Evolutionary conservation across 2,113 vertebrate genomes (phyloP).

Genomic region (Pogonocichla stellata): DNA sequence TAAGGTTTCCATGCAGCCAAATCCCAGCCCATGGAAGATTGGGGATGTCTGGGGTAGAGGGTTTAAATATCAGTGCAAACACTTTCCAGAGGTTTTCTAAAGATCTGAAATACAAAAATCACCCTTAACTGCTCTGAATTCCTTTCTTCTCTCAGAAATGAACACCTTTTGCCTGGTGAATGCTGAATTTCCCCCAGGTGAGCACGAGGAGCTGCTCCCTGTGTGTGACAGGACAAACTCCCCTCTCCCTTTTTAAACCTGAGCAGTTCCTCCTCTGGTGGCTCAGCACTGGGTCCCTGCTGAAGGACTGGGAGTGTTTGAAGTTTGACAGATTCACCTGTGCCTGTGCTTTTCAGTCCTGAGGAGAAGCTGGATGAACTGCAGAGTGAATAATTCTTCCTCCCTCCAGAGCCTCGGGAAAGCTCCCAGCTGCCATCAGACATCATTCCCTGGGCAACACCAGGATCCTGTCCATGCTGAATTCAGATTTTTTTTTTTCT

Average conservation of each 20-base stretch:
- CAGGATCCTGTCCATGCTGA: background rate
- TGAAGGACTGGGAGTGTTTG: background rate
- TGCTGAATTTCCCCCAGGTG: background rate
- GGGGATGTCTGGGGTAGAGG: background rate
- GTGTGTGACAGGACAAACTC: background rate
- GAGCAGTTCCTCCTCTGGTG: background rate
- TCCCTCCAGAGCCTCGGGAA: background rate
- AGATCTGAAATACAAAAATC: background rate
- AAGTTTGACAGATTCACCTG: background rate
- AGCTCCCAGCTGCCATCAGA: background rate
- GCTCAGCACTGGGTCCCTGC: background rate
- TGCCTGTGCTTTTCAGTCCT: background rate
- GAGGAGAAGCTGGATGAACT: background rate
- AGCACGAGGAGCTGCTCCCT: background rate
- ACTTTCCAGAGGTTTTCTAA: background rate
- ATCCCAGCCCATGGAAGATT: fast-evolving
- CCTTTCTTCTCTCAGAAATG: background rate
- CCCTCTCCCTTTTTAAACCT: background rate
- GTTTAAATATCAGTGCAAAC: background rate
- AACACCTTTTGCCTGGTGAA: background rate
- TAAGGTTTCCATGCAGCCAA: background rate
- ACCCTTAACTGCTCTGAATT: background rate
- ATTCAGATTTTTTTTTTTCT: background rate
- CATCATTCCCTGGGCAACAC: background rate
- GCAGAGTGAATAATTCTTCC: background rate